Percentiles rank a stretch among this genome's conserved stretches.
phyloP scores from a whole-genome alignment of 2,888 invertebrate species.

The Ectemnius continuus region DNA sequence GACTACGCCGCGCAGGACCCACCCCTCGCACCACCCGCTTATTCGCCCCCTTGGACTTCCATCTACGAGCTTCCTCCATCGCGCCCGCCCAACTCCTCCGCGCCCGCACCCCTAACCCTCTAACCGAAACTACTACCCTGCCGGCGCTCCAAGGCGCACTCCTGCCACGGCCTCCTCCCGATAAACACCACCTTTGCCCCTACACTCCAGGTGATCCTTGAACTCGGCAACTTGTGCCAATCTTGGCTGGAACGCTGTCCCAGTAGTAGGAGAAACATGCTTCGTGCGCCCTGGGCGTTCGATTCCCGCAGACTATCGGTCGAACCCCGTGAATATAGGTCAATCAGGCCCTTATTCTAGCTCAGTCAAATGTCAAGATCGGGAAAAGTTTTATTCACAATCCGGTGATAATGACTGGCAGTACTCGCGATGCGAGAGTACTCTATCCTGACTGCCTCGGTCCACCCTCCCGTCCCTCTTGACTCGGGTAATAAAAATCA shows the following conservation, averaged over 20 bases:
- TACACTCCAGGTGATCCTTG: constrained; percentile 7
- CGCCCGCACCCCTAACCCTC: not conserved
- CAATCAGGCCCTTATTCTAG: too few species aligned
- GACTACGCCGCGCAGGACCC: constrained; percentile 45
- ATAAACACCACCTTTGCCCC: constrained; percentile 28
- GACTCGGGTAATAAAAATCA: too few species aligned
- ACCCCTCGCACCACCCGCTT: constrained; percentile 35
- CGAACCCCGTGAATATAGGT: too few species aligned
- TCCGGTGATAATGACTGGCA: too few species aligned
- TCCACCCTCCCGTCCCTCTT: not conserved
- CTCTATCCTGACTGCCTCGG: too few species aligned
- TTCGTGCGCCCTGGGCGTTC: too few species aligned
- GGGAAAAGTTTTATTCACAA: too few species aligned
- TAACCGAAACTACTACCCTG: not conserved
- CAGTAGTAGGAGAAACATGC: too few species aligned
- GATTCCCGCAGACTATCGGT: too few species aligned
- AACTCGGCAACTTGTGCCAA: not conserved
- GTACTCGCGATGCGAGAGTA: not conserved
- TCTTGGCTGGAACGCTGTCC: too few species aligned
- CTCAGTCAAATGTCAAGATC: too few species aligned
- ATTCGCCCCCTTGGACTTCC: not conserved
- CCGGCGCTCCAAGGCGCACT: not conserved
- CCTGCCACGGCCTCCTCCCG: constrained; percentile 12
- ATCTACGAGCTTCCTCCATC: not conserved
- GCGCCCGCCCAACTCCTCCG: not conserved